These are phyloP conservation scores for Auanema sp. DNA, from an alignment of 2,888 invertebrate genomes.

Conservation along the genomic window DNA sequence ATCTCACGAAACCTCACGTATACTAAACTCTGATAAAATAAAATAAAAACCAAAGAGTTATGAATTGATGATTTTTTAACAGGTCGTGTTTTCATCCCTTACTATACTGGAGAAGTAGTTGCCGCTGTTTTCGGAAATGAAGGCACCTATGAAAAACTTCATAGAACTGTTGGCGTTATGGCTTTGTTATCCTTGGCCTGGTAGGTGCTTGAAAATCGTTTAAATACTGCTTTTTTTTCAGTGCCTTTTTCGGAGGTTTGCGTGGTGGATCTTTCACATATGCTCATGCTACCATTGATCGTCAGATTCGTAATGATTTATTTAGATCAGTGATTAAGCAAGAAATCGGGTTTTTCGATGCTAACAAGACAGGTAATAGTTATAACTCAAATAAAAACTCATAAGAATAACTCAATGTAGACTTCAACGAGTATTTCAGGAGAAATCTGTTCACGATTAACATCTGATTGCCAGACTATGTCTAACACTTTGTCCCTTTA, in stretches of 20 bases:
- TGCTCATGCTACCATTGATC: conserved; percentile 62
- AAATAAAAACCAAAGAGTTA: no score
- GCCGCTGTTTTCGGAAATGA: conserved; percentile 54
- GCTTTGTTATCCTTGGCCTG: conserved; percentile 48
- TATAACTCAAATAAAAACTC: not conserved
- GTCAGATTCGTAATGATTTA: conserved; percentile 58
- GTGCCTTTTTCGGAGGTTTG: conserved; percentile 64
- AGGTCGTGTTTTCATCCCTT: conserved; percentile 63
- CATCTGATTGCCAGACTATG: conserved; percentile 67
- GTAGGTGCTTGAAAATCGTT: conserved; percentile 19
- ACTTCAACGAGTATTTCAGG: conserved; percentile 45
- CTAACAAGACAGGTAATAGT: conserved; percentile 68
- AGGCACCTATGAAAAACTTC: conserved; percentile 55
- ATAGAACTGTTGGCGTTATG: conserved; percentile 55
- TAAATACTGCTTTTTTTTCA: conserved; percentile 27
- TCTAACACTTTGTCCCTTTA: conserved; percentile 66
- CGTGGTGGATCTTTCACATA: conserved; percentile 65
- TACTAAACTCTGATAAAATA: no score
- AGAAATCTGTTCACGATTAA: conserved; percentile 66
- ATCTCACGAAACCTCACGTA: not conserved
- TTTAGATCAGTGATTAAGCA: conserved; percentile 64
- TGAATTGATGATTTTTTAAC: no score
- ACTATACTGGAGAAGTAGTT: conserved; percentile 63
- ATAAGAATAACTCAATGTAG: not conserved
- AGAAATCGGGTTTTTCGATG: conserved; percentile 66